A percentile compares a stretch with the other conserved stretches of the same genome.
Evolutionary conservation across 2,113 vertebrate genomes (phyloP).

Genomic region (Amia ocellicauda): DNA sequence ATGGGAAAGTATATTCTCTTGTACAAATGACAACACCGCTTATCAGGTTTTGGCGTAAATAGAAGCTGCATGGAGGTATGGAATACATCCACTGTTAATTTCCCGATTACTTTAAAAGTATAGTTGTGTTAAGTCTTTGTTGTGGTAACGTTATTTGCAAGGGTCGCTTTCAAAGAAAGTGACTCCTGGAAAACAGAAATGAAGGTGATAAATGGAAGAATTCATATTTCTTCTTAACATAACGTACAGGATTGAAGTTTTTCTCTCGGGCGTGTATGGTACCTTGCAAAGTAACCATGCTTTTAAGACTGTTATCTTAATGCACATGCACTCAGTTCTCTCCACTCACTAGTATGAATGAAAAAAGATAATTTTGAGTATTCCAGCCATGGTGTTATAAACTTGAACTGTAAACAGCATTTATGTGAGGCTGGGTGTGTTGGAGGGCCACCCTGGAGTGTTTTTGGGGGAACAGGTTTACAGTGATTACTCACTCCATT

Average conservation of each 20-base stretch:
- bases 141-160: too few species aligned
- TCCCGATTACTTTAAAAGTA: too few species aligned
- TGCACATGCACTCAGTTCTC: background rate
- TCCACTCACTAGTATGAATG: slow-evolving; percentile 28
- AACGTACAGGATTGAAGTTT: background rate
- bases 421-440: background rate
- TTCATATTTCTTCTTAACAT: background rate
- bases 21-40: too few species aligned
- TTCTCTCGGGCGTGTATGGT: too few species aligned
- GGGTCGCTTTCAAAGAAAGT: too few species aligned
- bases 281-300: background rate
- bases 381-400: slow-evolving; percentile 33
- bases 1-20: too few species aligned
- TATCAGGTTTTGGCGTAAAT: too few species aligned
- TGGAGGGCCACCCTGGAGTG: slow-evolving; percentile 14
- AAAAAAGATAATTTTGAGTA: slow-evolving; percentile 35
- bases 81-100: too few species aligned
- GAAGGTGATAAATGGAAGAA: too few species aligned
- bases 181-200: too few species aligned
- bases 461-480: background rate
- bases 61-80: too few species aligned
- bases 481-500: slow-evolving; percentile 12
- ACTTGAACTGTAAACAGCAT: slow-evolving; percentile 45
- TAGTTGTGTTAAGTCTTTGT: too few species aligned
- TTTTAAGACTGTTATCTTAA: background rate